These are phyloP conservation scores for Syngnathoides biaculeatus DNA, from an alignment of 2,113 vertebrate species.

Conservation along the genomic window DNA sequence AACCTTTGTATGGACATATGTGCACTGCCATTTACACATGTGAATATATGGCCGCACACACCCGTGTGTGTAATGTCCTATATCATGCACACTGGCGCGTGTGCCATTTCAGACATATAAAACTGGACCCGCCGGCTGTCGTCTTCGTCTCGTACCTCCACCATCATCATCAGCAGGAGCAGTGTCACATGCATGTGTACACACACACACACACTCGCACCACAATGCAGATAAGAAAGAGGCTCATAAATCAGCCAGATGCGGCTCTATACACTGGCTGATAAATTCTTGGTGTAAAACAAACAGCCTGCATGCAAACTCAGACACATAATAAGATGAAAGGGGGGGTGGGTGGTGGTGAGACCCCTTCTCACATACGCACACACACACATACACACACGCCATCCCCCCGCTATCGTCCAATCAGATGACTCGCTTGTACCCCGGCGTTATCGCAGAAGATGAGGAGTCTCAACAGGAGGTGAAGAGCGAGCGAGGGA, in stretches of 20 bases:
- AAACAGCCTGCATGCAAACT: conserved; percentile 39
- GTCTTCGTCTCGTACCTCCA: conserved; percentile 41
- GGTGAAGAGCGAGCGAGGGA: conserved; percentile 57
- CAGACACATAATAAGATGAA: conserved; percentile 19
- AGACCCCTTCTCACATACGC: background rate
- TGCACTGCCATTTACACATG: background rate
- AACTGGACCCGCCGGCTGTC: conserved; percentile 33
- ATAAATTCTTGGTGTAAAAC: conserved; percentile 42
- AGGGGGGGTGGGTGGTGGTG: background rate
- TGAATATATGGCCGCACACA: conserved; percentile 7
- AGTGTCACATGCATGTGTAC: conserved; percentile 9
- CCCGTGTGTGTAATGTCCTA: conserved; percentile 56
- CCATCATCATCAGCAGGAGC: conserved; percentile 29
- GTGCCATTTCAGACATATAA: conserved; percentile 30
- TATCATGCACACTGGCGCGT: conserved; percentile 25
- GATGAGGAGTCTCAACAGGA: conserved; percentile 34
- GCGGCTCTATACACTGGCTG: conserved; percentile 22
- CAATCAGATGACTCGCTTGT: conserved; percentile 5
- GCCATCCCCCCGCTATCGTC: background rate
- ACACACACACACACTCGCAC: background rate
- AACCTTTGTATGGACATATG: background rate
- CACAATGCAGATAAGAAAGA: conserved; percentile 43
- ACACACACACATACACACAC: background rate
- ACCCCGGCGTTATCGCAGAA: background rate
- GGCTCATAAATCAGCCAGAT: conserved; percentile 55